Conservation (phyloP, 2,113 vertebrate genomes). For the human (Homo sapiens) region GRCh38 chr2:118861001-118861500, state of each 20-base stretch:
- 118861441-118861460: too few species aligned
- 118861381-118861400: background rate
- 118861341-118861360: background rate
- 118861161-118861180: background rate
- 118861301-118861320: background rate
- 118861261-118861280: background rate
- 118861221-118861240: rapidly evolving
- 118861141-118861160: too few species aligned
- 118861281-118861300: background rate
- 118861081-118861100: background rate
- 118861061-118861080: background rate
- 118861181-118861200: background rate
- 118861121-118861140: background rate
- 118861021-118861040: background rate
- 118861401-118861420: too few species aligned
- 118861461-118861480: too few species aligned
- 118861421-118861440: too few species aligned
- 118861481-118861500: too few species aligned
- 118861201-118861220: background rate
- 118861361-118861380: background rate
- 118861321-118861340: background rate
- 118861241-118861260: background rate
- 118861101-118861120: background rate
- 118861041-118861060: background rate
- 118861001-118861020: background rate